Evolutionary conservation across 2,113 vertebrate species (phyloP), one percentile per base, ranked within the genome.

Genomic region (sheep (Ovis aries)): DNA sequence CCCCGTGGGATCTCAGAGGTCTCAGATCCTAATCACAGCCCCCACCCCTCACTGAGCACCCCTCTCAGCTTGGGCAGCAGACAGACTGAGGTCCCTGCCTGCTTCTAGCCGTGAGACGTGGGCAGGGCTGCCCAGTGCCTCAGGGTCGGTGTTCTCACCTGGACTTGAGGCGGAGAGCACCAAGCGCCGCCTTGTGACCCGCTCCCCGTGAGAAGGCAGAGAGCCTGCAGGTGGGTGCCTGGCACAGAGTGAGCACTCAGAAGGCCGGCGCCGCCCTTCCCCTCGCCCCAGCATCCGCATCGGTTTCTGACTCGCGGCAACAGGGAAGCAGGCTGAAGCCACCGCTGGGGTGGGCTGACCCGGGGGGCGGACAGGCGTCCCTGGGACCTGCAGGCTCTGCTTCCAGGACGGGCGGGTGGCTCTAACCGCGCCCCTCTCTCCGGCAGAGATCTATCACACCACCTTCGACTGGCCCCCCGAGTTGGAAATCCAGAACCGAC

Each of bases 381-480:
- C 12, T 3, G n/a, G 55, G 31, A 14, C 13, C 23, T 1, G 1
- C 27, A 23, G 43, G 33, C 71, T 43, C 29, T 7, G 33, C n/a
- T 19, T 40, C 33, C 14, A 23, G 23, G 53, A 23, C 0, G 23
- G 27, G 40, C 2, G 0, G 33, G 40, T 31, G 50, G 10, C 36
- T 40, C 40, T 67, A 5, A 89, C 8, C 1, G 0, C 0, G 12
- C 0, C 52, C 60, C 59, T 21, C 36, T 2, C 36, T 88, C n/a
- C 16, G 91, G 31, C 23, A 99, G 99, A 99, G 84, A 98, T 99
- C 74, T 99, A 99, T 98, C 99, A 99, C n/a, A 98, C 98, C 1
- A 99, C 99, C 40, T 99, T 99, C 50, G 90, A 99, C 93, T 99
- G 99, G 99, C 99, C 99, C 0, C 83, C 89, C 0, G 98, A 99